phyloP scores from a whole-genome alignment of 2,888 invertebrate species.

The Hydriomena furcata region DNA sequence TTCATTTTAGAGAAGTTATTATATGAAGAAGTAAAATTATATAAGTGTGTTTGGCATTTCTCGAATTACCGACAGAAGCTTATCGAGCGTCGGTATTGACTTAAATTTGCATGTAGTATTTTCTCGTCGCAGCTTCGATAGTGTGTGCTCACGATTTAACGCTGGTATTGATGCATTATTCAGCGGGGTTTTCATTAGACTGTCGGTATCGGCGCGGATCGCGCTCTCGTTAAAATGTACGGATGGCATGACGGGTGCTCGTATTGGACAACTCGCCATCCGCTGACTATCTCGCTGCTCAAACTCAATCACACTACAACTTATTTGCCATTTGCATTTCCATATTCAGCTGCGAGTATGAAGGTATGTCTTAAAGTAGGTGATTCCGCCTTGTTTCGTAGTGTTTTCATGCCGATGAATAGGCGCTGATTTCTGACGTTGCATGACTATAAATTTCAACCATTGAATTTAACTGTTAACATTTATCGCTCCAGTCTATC shows the following conservation, averaged over 20 bases:
- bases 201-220: slow-evolving; percentile 77
- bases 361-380: not conserved
- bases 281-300: slow-evolving; percentile 26
- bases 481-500: slow-evolving; percentile 9
- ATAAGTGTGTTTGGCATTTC: slow-evolving; percentile 52
- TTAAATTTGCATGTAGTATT: slow-evolving; percentile 79
- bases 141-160: slow-evolving; percentile 81
- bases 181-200: slow-evolving; percentile 81
- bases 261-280: slow-evolving; percentile 49
- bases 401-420: slow-evolving; percentile 24
- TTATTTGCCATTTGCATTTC: slow-evolving; percentile 23
- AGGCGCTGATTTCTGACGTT: slow-evolving; percentile 19
- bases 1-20: too few species aligned
- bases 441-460: slow-evolving; percentile 22
- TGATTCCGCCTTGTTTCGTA: slow-evolving; percentile 21
- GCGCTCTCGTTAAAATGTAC: slow-evolving; percentile 81
- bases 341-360: slow-evolving; percentile 19
- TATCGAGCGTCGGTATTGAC: slow-evolving; percentile 71
- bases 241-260: slow-evolving; percentile 81
- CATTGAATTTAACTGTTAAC: slow-evolving; percentile 21
- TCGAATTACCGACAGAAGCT: slow-evolving; percentile 67
- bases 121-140: slow-evolving; percentile 72
- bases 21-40: too few species aligned
- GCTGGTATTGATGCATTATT: slow-evolving; percentile 83
- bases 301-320: slow-evolving; percentile 30